Evolutionary conservation across 1,140 invertebrate genomes (phyloP), one percentile per base, ranked within the genome.

Genomic region (Aphis gossypii): DNA sequence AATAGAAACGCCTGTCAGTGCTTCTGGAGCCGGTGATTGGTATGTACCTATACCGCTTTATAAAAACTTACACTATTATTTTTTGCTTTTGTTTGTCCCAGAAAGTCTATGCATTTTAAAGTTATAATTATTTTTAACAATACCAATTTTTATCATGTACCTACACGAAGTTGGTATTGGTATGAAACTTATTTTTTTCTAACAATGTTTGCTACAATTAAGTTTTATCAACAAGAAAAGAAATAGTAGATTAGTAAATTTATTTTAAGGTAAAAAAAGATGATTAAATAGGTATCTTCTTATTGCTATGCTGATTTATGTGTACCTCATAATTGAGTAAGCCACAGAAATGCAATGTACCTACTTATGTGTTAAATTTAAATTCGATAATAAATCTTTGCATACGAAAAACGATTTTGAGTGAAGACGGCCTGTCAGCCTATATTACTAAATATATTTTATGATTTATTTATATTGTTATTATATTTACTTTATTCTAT

Each of bases 21-120:
- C 44, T 46, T 94, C 94, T 11, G 94, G 94, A 92, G 94, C 94
- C 2, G 94, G 94, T 21, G 94, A 94, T 89, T 94, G 92, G 94
- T 94, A 86, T 83, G 90, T 89, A 93, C 9, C 9, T 51, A 35
- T 35, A 51, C 14, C 48, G 14, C 18, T 0, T 84, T 41, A 25
- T 41, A 84, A 76, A n/a, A 76, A 76, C 30, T 76, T 76, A 18
- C 30, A 18, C n/a, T 76, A 76, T 68, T n/a, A n/a, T 68, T 68
- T n/a, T 76, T n/a, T 76, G 60, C 30, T 18, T 5, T 76, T 35
- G 23, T 54, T n/a, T 25, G 3, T 68, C n/a, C 60, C 30, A 11
- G 0, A 8, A 30, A 30, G 56, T 11, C 9, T 60, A 30, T 60
- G 9, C 4, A 11, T 30, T 60, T 9, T 14, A 14, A 21, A 60